phyloP scores from a whole-genome alignment of 2,113 vertebrate species.

The Oryzias woworae region DNA sequence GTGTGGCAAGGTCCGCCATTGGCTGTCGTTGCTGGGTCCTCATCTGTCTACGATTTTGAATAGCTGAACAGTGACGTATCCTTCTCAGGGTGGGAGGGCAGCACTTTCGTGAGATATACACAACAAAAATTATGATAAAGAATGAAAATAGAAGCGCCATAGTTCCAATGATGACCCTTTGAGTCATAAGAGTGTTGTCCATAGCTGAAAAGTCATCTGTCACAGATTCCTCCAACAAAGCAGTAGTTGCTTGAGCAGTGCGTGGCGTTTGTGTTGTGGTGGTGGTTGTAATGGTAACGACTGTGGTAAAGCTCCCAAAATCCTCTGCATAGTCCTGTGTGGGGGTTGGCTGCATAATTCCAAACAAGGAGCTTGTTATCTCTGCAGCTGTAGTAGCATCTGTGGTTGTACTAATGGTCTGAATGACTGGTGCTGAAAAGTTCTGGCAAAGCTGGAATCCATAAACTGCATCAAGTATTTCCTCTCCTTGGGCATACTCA shows the following conservation, averaged over 20 bases:
- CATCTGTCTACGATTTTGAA: slow-evolving; percentile 97
- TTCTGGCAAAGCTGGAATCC: slow-evolving; percentile 99
- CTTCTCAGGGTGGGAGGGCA: slow-evolving; percentile 95
- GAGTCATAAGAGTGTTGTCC: slow-evolving; percentile 96
- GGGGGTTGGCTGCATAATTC: slow-evolving; percentile 91
- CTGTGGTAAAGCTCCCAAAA: slow-evolving; percentile 93
- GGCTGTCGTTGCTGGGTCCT: slow-evolving; percentile 96
- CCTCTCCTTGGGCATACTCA: slow-evolving; percentile 97
- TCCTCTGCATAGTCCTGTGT: slow-evolving; percentile 92
- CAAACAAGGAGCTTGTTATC: slow-evolving; percentile 87
- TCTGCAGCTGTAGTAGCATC: slow-evolving; percentile 71
- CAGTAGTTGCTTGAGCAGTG: slow-evolving; percentile 71
- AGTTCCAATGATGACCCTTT: slow-evolving; percentile 97
- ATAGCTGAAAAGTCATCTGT: slow-evolving; percentile 87
- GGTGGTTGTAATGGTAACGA: slow-evolving; percentile 70
- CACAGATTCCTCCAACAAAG: slow-evolving; percentile 80
- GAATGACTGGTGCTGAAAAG: slow-evolving; percentile 87
- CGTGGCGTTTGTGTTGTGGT: slow-evolving; percentile 70
- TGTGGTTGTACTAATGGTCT: slow-evolving; percentile 80
- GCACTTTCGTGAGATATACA: slow-evolving; percentile 98
- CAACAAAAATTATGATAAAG: slow-evolving; percentile 99
- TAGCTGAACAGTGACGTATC: slow-evolving; percentile 96
- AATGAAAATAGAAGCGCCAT: slow-evolving; percentile 99
- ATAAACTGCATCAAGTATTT: slow-evolving; percentile 96
- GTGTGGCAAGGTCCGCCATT: slow-evolving; percentile 95